Evolutionary conservation across 2,888 invertebrate genomes (phyloP).

Genomic region (Bugula neritina): DNA sequence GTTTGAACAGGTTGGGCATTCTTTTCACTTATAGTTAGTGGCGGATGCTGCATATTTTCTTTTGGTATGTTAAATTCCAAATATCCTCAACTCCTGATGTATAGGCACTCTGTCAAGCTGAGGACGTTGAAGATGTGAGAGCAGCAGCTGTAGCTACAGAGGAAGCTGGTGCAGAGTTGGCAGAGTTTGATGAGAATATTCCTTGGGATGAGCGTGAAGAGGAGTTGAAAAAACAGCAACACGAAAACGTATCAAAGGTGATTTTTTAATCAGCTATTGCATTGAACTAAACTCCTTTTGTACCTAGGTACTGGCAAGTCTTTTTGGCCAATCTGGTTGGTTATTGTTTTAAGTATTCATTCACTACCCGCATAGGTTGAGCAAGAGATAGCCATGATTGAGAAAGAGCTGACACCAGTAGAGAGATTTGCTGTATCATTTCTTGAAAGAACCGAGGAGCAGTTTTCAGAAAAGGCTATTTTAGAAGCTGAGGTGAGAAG

Average conservation of each 20-base stretch:
- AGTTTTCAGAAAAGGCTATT: constrained; percentile 72
- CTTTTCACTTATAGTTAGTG: no score
- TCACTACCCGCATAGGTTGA: constrained; percentile 27
- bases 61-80: no score
- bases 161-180: constrained; percentile 67
- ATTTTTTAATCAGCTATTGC: no score
- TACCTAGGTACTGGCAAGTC: no score
- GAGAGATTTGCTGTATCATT: constrained; percentile 91
- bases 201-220: constrained; percentile 68
- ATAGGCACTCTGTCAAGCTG: constrained; percentile 77
- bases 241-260: constrained; percentile 33
- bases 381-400: constrained; percentile 28
- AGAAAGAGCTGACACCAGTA: constrained; percentile 75
- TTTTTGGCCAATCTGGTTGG: no score
- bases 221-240: constrained; percentile 39
- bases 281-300: not conserved
- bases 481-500: constrained; percentile 78
- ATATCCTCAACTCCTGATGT: not conserved
- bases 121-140: constrained; percentile 89
- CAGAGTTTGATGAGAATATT: constrained; percentile 91
- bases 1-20: constrained; percentile 48
- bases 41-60: no score
- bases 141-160: constrained; percentile 83
- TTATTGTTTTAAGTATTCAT: no score
- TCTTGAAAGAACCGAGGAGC: constrained; percentile 78